phyloP scores from a whole-genome alignment of 2,797 vertebrate genomes.

The Lates japonicus region DNA sequence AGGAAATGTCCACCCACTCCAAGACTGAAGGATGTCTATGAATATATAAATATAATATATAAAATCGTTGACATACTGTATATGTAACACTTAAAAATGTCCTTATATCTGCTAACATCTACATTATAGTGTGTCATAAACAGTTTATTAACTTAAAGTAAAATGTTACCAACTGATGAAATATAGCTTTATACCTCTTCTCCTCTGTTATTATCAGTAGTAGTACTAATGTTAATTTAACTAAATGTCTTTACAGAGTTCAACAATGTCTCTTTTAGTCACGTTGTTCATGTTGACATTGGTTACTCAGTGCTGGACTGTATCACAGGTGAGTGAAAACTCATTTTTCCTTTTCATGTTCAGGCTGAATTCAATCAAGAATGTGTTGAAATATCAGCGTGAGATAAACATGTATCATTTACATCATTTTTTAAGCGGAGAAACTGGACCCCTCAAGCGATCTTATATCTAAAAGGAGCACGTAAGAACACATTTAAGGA shows the following conservation, averaged over 20 bases:
- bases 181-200: no score
- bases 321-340: slow-evolving; percentile 57
- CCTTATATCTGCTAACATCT: no score
- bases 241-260: slow-evolving; percentile 40
- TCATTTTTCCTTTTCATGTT: not conserved
- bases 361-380: not conserved
- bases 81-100: no score
- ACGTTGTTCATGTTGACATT: slow-evolving; percentile 58
- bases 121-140: no score
- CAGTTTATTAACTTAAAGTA: not conserved
- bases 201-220: not conserved
- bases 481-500: slow-evolving; percentile 59
- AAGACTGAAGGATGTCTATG: no score
- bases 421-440: slow-evolving; percentile 54
- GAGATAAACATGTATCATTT: not conserved
- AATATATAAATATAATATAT: no score
- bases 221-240: not conserved
- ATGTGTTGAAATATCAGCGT: not conserved
- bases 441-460: slow-evolving; percentile 80
- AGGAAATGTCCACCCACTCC: not conserved
- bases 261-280: slow-evolving; percentile 59
- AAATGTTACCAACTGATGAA: no score
- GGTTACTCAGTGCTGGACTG: slow-evolving; percentile 61
- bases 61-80: no score
- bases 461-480: slow-evolving; percentile 78